phyloP scores from a whole-genome alignment of 2,888 invertebrate genomes.

The Trachelus troglodyta region DNA sequence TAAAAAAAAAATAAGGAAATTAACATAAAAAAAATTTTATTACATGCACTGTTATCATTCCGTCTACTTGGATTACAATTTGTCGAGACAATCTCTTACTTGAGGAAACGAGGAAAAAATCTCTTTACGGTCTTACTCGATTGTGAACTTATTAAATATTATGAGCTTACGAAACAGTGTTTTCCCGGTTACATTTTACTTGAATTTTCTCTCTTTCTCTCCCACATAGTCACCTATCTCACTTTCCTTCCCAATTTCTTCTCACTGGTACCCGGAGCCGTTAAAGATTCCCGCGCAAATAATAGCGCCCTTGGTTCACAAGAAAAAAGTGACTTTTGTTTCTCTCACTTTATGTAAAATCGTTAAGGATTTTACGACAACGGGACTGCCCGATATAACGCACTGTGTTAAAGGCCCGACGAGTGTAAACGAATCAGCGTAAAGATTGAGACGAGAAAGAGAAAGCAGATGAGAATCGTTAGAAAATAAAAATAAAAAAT shows the following conservation, averaged over 20 bases:
- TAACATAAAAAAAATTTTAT: too few species aligned
- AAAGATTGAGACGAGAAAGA: not conserved
- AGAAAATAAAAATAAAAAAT: too few species aligned
- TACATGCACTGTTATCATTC: not conserved
- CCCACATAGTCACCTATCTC: not conserved
- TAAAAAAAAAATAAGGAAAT: not conserved
- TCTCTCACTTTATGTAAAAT: not conserved
- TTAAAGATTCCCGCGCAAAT: not conserved
- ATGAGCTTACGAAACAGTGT: not conserved
- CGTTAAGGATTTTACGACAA: not conserved
- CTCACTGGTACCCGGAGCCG: not conserved
- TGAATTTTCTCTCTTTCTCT: not conserved
- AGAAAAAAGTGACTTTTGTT: not conserved
- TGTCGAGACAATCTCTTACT: not conserved
- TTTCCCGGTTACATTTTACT: not conserved
- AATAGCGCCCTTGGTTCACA: not conserved
- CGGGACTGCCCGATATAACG: not conserved
- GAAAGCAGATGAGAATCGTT: too few species aligned
- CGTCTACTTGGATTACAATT: not conserved
- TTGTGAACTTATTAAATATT: not conserved
- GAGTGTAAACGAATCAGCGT: not conserved
- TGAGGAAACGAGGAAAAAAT: not conserved
- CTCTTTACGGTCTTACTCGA: not conserved
- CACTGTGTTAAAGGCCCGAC: not conserved
- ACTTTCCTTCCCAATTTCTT: not conserved